These are phyloP conservation scores for Geotrupes spiniger DNA, from an alignment of 2,888 invertebrate genomes.

Conservation along the genomic window DNA sequence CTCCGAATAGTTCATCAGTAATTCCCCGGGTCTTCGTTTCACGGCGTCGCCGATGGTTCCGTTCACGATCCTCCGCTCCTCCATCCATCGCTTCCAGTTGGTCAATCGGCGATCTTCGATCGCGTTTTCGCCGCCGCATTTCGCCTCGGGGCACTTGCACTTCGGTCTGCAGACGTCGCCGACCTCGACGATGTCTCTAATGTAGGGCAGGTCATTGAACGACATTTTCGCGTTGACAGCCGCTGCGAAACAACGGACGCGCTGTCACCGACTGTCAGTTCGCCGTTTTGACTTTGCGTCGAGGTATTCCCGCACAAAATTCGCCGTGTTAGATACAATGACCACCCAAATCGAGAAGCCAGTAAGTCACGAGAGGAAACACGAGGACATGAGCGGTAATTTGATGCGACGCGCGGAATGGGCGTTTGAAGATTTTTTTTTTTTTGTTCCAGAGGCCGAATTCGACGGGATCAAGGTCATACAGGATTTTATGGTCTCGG, in stretches of 20 bases:
- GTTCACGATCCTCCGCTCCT: conserved; percentile 34
- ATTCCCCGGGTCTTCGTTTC: conserved; percentile 30
- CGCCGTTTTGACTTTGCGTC: neutral
- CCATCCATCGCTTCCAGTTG: conserved; percentile 43
- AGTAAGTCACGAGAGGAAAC: neutral
- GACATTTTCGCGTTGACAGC: conserved; percentile 18
- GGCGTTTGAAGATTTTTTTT: too few species aligned
- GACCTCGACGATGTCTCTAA: conserved; percentile 1
- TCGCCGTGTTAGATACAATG: conserved; percentile 2
- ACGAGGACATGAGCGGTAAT: neutral
- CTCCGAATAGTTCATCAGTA: conserved; percentile 39
- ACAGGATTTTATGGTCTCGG: conserved; percentile 39
- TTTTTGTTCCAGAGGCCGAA: conserved; percentile 4
- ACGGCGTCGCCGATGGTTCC: conserved; percentile 29
- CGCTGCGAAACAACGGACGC: neutral
- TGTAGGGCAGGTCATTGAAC: conserved; percentile 19
- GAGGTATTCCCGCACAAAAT: conserved; percentile 1
- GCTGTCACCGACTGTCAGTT: neutral
- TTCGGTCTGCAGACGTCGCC: neutral
- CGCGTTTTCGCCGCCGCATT: neutral
- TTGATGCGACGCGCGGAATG: too few species aligned
- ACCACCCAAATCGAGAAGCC: neutral
- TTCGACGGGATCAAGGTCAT: conserved; percentile 29
- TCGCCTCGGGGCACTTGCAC: neutral
- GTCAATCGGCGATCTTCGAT: conserved; percentile 24